These are phyloP conservation scores for Nematostella vectensis DNA, from an alignment of 92 coral and sea anemone genomes.

Conservation along the genomic window DNA sequence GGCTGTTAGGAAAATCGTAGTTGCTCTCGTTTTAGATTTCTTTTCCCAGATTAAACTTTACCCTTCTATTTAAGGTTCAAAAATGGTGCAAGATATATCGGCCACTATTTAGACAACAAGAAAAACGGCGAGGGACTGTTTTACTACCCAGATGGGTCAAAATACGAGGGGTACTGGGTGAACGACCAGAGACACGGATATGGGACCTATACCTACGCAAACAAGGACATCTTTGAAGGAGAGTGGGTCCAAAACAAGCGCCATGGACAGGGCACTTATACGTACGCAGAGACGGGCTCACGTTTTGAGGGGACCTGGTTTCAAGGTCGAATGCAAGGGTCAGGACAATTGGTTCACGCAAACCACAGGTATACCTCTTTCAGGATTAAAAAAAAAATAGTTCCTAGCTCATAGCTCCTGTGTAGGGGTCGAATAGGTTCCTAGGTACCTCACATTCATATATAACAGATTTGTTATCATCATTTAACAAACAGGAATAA, in stretches of 20 bases:
- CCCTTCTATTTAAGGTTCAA: too few species aligned
- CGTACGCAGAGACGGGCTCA: slow-evolving; percentile 73
- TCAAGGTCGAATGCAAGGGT: slow-evolving; percentile 68
- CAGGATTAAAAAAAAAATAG: neutral
- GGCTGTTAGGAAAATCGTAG: too few species aligned
- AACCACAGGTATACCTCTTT: slow-evolving; percentile 39
- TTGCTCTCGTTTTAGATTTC: too few species aligned
- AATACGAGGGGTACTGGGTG: slow-evolving; percentile 73
- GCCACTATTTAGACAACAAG: slow-evolving; percentile 55
- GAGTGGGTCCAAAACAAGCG: slow-evolving; percentile 62
- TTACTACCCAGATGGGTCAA: slow-evolving; percentile 79
- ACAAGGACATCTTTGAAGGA: slow-evolving; percentile 74
- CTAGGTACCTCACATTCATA: too few species aligned
- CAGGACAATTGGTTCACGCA: slow-evolving; percentile 56
- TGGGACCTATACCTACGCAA: slow-evolving; percentile 70
- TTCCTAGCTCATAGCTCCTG: too few species aligned
- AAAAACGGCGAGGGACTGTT: slow-evolving; percentile 73
- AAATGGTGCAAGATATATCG: slow-evolving; percentile 72
- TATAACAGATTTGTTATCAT: too few species aligned
- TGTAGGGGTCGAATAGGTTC: too few species aligned
- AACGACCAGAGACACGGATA: slow-evolving; percentile 67
- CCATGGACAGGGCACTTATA: slow-evolving; percentile 77
- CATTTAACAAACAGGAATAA: too few species aligned
- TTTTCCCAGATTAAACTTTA: too few species aligned
- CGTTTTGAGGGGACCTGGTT: slow-evolving; percentile 71